Evolutionary conservation across 2,113 vertebrate species (phyloP).

Genomic region (Clinocottus analis): DNA sequence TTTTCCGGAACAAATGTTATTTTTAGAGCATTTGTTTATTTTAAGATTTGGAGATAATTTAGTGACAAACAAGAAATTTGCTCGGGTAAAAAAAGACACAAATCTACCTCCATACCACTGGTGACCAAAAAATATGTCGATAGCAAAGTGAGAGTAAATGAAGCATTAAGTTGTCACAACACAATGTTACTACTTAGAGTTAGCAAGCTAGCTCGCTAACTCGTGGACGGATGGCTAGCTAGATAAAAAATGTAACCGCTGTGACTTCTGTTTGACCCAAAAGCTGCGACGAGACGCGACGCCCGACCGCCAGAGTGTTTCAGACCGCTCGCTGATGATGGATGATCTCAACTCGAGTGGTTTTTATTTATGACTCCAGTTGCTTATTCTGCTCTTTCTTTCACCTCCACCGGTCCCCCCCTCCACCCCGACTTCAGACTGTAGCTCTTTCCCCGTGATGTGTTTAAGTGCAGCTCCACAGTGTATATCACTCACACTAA

Average conservation of each 20-base stretch:
- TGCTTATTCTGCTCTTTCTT: constrained; percentile 11
- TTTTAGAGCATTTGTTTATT: too few relatives aligned
- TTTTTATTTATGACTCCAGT: constrained; percentile 29
- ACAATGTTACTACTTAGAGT: too few relatives aligned
- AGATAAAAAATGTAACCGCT: too few relatives aligned
- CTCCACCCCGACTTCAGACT: not conserved
- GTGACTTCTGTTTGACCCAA: constrained; percentile 21
- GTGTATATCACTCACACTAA: constrained; percentile 49
- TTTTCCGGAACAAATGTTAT: too few relatives aligned
- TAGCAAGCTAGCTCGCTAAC: too few relatives aligned
- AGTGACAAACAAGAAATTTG: too few relatives aligned
- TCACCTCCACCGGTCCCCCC: not conserved
- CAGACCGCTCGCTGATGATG: constrained; percentile 1
- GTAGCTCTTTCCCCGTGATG: not conserved
- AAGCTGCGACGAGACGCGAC: not conserved
- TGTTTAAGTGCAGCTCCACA: constrained; percentile 32
- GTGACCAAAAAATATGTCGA: not conserved
- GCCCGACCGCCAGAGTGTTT: not conserved
- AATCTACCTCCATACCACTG: too few relatives aligned
- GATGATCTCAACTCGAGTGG: constrained; percentile 5
- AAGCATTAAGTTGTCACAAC: too few relatives aligned
- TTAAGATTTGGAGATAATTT: too few relatives aligned
- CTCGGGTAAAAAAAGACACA: too few relatives aligned
- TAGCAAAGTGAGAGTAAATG: not conserved
- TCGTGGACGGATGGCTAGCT: too few relatives aligned